phyloP scores from a whole-genome alignment of 2,888 invertebrate genomes.

The Rhagium mordax region DNA sequence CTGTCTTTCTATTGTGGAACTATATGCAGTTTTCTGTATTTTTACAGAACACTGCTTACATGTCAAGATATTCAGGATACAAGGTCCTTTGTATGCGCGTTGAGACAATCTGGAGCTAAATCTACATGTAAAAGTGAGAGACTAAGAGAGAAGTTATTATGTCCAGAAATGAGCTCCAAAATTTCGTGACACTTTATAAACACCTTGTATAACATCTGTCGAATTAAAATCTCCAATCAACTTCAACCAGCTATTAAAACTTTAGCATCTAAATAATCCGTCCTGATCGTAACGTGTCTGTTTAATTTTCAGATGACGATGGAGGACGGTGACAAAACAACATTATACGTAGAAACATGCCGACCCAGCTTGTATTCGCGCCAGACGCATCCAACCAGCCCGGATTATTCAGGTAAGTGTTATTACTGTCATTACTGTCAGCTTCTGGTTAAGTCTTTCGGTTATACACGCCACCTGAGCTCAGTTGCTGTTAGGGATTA shows the following conservation, averaged over 20 bases:
- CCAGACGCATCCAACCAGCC: conserved; percentile 71
- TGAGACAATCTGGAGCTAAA: too few relatives aligned
- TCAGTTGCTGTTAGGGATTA: not conserved
- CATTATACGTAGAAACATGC: conserved; percentile 65
- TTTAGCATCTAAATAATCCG: not conserved
- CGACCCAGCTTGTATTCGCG: conserved; percentile 62
- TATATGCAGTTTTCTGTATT: too few relatives aligned
- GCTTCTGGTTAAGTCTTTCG: conserved; percentile 5
- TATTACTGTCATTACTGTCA: conserved; percentile 30
- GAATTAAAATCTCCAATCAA: too few relatives aligned
- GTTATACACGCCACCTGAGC: not conserved
- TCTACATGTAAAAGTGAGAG: too few relatives aligned
- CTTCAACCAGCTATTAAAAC: not conserved
- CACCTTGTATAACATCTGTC: too few relatives aligned
- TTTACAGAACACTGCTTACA: too few relatives aligned
- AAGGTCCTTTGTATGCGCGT: too few relatives aligned
- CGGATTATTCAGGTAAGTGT: conserved; percentile 74
- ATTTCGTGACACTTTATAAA: too few relatives aligned
- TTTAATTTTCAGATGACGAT: conserved; percentile 54
- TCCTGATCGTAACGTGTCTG: not conserved
- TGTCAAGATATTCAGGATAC: too few relatives aligned
- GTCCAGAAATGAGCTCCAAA: too few relatives aligned
- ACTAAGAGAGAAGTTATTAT: too few relatives aligned
- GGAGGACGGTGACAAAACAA: conserved; percentile 63
- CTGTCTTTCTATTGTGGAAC: too few relatives aligned